phyloP scores from a whole-genome alignment of 2,888 invertebrate genomes.

The Xestia rhomboidea region DNA sequence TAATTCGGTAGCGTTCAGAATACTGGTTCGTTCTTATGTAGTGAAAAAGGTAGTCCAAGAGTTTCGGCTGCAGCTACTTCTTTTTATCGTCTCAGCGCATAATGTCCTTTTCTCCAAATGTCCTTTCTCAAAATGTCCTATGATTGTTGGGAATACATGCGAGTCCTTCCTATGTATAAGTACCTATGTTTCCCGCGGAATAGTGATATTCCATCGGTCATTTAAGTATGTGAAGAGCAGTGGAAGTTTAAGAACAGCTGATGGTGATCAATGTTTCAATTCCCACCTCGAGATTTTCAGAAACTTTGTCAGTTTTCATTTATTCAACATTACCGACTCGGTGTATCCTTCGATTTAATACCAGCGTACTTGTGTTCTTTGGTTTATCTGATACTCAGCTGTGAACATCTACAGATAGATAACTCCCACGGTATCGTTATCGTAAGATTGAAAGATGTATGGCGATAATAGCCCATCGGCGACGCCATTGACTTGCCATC shows the following conservation, averaged over 20 bases:
- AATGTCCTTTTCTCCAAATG: no score
- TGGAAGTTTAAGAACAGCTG: neutral
- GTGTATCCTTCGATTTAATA: neutral
- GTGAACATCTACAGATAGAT: conserved; percentile 27
- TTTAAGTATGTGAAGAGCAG: neutral
- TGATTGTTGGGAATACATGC: neutral
- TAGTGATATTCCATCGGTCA: neutral
- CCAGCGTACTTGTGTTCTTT: neutral
- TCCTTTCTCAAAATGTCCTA: no score
- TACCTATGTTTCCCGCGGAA: neutral
- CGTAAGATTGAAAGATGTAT: conserved; percentile 57
- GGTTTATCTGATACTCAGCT: conserved; percentile 18
- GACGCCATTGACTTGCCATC: conserved; percentile 61
- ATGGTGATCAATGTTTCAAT: neutral
- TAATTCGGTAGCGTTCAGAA: neutral
- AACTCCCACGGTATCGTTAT: conserved; percentile 46
- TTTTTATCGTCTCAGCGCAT: no score
- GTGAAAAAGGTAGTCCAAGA: neutral
- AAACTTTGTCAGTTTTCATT: neutral
- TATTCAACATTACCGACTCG: neutral
- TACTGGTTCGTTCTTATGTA: neutral
- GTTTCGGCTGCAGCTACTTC: neutral
- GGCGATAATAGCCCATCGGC: conserved; percentile 56
- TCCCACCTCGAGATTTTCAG: neutral
- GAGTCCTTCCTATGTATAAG: neutral